Base-by-base conservation (phyloP, 2,797 vertebrate genomes). In the Poecilia wingei region DNA sequence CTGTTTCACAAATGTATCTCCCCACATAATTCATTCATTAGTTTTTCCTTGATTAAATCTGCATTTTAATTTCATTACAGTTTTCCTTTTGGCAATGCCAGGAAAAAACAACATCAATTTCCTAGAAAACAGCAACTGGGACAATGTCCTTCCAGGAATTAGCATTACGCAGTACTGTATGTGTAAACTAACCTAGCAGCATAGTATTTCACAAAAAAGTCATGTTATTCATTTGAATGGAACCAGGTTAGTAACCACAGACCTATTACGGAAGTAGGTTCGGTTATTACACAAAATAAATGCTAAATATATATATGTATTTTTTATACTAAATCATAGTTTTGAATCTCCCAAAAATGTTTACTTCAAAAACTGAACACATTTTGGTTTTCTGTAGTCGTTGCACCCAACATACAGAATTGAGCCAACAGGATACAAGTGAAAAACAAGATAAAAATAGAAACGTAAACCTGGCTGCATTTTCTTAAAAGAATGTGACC, bases 391-490 rank as follows among this genome's bases (percentile, higher is more conserved):
- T 28, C 43, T 14, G 80, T 79, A 72, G 81, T 72, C 51, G 46
- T 12, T 22, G 49, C 36, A 68, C 33, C 4, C 47, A 71, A 82
- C 77, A 25, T 72, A 76, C 57, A 79, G 39, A 75, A 31, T 2
- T 33, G 18, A 72, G 25, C 70, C 82, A 64, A 64, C 82, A 57
- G 78, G 72, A 36, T 57, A 28, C 0, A 46, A 75, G 55, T 3
- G 41, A 75, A 28, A 84, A 43, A 72, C 0, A 82, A 70, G 53
- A 46, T 25, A 72, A 75, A 85, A 86, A 79, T 43, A 66, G 78
- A 84, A 84, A 71, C 73, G 61, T 64, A 79, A 79, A 83, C 87
- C 78, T 46, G 49, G 22, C 49, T 70, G 59, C 43, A 39, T 79
- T 76, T 49, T 33, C 20, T 46, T 31, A 13, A 46, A 75, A 46